Evolutionary conservation across 2,113 vertebrate species (phyloP), one percentile per base, ranked within the genome.

Genomic region (Datnioides undecimradiatus): DNA sequence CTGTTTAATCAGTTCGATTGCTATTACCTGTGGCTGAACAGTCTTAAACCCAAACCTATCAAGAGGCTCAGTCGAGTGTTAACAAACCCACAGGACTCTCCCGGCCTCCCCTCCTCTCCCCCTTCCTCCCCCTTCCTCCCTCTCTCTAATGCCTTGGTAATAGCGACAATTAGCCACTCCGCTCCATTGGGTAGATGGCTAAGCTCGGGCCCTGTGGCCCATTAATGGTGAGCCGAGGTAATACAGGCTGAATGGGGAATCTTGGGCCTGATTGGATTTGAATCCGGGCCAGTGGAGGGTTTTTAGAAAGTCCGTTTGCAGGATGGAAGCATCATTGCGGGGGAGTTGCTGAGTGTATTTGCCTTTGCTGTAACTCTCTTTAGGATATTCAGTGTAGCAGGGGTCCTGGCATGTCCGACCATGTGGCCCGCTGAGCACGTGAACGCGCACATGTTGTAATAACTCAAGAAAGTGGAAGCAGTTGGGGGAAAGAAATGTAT

Each of bases 81-180:
- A 76, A 77, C 72, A 79, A 68, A 83, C 78, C 84, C 75, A 58
- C 70, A 60, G 38, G 64, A 80, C 52, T 17, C 17, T 51, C 76
- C 12, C 16, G 11, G n/a, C 19, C 55, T 33, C 38, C 45, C 27
- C 27, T 14, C 19, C 11, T 16, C 49, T 41, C 67, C 14, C 5
- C 21, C n/a, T 21, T 21, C 48, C 57, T 16, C 38, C 31, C 58
- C n/a, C 31, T 33, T 21, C 16, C 11, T 38, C 55, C 57, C 57
- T 38, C 49, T 51, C 51, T 60, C 60, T 81, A 84, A 88, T 86
- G 65, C 63, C 38, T 75, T 19, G 38, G 85, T 87, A 92, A 92
- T 74, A 65, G 81, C 43, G 5, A 83, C 88, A 84, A 90, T 93
- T 92, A 92, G 86, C 81, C 80, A 62, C 74, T 64, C 11, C 9